Conservation (phyloP, 1,140 invertebrate species). For the Drosophila willistoni region DNA sequence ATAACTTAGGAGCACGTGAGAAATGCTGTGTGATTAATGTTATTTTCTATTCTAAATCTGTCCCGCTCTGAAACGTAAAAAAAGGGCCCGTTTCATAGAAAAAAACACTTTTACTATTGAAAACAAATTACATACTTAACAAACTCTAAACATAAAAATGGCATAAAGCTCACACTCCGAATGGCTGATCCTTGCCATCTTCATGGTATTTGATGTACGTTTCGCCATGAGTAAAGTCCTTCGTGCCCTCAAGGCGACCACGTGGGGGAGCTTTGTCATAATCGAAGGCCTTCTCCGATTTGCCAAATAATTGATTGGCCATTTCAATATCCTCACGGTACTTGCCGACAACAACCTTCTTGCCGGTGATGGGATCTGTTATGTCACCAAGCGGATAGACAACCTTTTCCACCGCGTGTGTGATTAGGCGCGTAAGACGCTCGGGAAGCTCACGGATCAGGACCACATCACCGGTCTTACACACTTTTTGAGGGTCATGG, state of each 20-base stretch:
- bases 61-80: neutral
- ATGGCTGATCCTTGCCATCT: conserved; percentile 88
- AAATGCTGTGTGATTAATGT: too few relatives aligned
- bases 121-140: conserved; percentile 47
- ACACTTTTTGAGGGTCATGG: conserved; percentile 89
- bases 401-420: conserved; percentile 91
- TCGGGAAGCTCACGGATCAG: conserved; percentile 89
- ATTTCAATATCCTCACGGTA: conserved; percentile 91
- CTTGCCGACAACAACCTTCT: conserved; percentile 88
- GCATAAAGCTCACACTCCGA: conserved; percentile 83
- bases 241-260: conserved; percentile 91
- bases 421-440: conserved; percentile 89
- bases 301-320: conserved; percentile 88
- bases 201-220: conserved; percentile 90
- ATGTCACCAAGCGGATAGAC: conserved; percentile 92
- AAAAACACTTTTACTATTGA: conserved; percentile 35
- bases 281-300: conserved; percentile 87
- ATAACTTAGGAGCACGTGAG: too few relatives aligned
- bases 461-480: conserved; percentile 92
- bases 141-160: neutral
- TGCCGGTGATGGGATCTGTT: conserved; percentile 91
- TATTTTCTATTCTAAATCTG: neutral
- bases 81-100: neutral
- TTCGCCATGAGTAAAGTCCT: conserved; percentile 91
- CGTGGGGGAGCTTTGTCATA: conserved; percentile 90